Evolutionary conservation across 2,113 vertebrate species (phyloP).

Genomic region (Buteo buteo): DNA sequence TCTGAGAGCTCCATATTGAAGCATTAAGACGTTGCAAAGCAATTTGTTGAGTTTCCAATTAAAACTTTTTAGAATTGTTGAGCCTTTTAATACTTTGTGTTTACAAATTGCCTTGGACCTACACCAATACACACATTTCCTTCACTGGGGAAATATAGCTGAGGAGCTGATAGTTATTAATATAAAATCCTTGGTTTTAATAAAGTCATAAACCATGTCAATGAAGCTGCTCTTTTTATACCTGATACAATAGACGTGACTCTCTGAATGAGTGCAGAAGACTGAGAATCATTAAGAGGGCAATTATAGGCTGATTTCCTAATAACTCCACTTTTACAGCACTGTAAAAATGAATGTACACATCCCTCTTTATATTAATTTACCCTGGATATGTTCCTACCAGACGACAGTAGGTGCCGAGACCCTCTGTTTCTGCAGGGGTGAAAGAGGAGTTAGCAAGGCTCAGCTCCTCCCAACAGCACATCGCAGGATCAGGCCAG

Average conservation of each 20-base stretch:
- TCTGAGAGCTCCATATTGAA: background rate
- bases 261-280: background rate
- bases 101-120: constrained; percentile 30
- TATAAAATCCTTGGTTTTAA: background rate
- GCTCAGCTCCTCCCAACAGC: background rate
- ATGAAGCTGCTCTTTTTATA: background rate
- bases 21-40: background rate
- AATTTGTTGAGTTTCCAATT: background rate
- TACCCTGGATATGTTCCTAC: background rate
- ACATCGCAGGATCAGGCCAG: background rate
- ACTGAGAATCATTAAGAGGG: background rate
- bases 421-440: background rate
- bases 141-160: background rate
- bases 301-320: background rate
- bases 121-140: background rate
- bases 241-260: background rate
- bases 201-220: background rate
- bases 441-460: background rate
- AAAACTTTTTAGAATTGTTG: background rate
- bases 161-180: background rate
- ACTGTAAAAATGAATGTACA: background rate
- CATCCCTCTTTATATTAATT: background rate
- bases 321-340: background rate
- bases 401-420: background rate
- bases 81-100: background rate